phyloP scores from a whole-genome alignment of 2,888 invertebrate genomes.

The Ditylenchus weischeri region DNA sequence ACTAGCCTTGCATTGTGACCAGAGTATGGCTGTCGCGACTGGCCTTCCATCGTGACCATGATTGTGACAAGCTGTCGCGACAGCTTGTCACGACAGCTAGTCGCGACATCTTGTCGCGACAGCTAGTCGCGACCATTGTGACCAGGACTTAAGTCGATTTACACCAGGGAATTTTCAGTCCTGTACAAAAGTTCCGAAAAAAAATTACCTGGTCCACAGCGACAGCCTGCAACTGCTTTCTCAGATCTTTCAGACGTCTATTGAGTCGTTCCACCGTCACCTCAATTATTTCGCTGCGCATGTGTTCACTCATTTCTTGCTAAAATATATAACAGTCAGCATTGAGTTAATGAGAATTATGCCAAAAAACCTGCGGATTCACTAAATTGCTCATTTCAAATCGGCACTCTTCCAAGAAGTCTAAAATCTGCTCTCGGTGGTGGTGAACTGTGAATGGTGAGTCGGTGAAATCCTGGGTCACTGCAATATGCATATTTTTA shows the following conservation, averaged over 20 bases:
- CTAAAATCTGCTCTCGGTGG: constrained; percentile 88
- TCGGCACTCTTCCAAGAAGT: constrained; percentile 79
- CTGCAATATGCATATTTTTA: too few relatives aligned
- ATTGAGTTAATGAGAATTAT: neutral
- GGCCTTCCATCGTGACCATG: too few relatives aligned
- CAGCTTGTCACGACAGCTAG: too few relatives aligned
- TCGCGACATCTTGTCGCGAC: too few relatives aligned
- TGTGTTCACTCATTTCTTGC: constrained; percentile 31
- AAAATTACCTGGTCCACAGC: constrained; percentile 62
- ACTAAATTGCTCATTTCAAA: constrained; percentile 86
- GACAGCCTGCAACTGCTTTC: constrained; percentile 61
- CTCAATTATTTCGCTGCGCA: constrained; percentile 42
- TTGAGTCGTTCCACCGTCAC: constrained; percentile 57
- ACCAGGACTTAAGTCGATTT: too few relatives aligned
- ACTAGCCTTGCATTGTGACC: too few relatives aligned
- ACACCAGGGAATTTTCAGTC: neutral
- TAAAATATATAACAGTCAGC: neutral
- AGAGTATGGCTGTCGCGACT: too few relatives aligned
- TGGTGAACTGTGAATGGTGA: constrained; percentile 97
- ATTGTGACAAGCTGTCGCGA: too few relatives aligned
- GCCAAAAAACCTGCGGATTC: constrained; percentile 60
- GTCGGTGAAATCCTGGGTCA: constrained; percentile 94
- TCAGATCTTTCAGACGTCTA: constrained; percentile 54
- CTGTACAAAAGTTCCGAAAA: neutral
- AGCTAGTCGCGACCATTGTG: too few relatives aligned